phyloP scores from a whole-genome alignment of 2,797 vertebrate genomes.

The Pangasius mekongensis region DNA sequence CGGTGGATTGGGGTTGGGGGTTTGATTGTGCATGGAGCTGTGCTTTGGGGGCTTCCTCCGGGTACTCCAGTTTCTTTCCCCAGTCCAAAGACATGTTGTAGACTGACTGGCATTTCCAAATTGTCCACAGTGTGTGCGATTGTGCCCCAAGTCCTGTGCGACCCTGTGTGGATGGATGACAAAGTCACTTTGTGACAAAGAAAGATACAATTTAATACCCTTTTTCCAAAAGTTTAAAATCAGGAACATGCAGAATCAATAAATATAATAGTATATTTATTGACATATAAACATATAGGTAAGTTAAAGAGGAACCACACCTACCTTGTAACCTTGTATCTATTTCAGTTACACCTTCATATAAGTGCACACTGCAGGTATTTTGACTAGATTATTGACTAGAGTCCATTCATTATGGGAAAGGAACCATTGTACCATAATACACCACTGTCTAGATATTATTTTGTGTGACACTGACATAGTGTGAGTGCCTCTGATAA shows the following conservation, averaged over 20 bases:
- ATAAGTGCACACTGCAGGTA: neutral
- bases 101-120: too few relatives aligned
- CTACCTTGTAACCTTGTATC: neutral
- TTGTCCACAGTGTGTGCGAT: too few relatives aligned
- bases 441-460: neutral
- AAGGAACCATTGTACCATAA: neutral
- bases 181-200: too few relatives aligned
- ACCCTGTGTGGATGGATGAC: too few relatives aligned
- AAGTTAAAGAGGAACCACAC: neutral
- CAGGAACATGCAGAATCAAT: too few relatives aligned
- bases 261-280: neutral
- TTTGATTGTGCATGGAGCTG: too few relatives aligned
- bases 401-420: neutral
- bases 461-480: neutral
- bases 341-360: neutral
- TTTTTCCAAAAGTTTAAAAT: neutral
- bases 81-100: too few relatives aligned
- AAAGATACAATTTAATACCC: neutral
- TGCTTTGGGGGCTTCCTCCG: too few relatives aligned
- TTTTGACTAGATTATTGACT: neutral
- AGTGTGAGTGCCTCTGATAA: neutral
- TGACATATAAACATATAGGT: neutral
- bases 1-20: too few relatives aligned
- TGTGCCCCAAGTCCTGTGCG: too few relatives aligned
- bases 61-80: too few relatives aligned